These are phyloP conservation scores for Drosophila malerkotliana DNA, from an alignment of 1,140 invertebrate genomes.

Conservation along the genomic window DNA sequence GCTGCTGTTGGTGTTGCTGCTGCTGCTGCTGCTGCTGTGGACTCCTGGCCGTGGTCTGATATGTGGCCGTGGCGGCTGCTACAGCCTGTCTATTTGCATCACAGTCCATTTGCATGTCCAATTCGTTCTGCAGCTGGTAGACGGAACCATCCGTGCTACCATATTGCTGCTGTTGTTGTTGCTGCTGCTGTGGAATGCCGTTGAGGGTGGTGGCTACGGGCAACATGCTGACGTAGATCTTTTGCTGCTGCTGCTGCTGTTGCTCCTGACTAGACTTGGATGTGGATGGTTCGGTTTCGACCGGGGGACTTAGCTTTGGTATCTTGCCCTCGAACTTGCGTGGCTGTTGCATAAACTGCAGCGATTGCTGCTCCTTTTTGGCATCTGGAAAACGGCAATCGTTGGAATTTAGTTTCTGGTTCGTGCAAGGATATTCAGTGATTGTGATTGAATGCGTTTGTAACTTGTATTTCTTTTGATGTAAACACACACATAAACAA, in stretches of 20 bases:
- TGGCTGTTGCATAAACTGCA: slow-evolving; percentile 77
- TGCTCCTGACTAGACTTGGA: slow-evolving; percentile 64
- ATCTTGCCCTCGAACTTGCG: slow-evolving; percentile 83
- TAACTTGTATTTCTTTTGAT: slow-evolving; percentile 35
- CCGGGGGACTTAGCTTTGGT: slow-evolving; percentile 82
- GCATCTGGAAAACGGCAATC: slow-evolving; percentile 70
- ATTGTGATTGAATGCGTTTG: slow-evolving; percentile 23
- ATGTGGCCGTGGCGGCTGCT: slow-evolving; percentile 60
- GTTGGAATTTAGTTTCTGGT: slow-evolving; percentile 43
- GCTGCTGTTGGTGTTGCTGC: slow-evolving; percentile 51
- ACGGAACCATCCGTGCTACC: slow-evolving; percentile 72
- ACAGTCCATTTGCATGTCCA: slow-evolving; percentile 31
- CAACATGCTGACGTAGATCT: slow-evolving; percentile 71
- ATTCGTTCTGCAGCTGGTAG: slow-evolving; percentile 77
- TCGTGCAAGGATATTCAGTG: slow-evolving; percentile 3
- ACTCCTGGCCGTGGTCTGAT: slow-evolving; percentile 68
- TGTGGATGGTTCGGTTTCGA: slow-evolving; percentile 81
- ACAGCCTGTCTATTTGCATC: slow-evolving; percentile 73
- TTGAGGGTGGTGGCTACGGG: slow-evolving; percentile 77
- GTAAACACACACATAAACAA: slow-evolving; percentile 44
- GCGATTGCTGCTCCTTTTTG: slow-evolving; percentile 67
- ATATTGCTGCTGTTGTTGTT: slow-evolving; percentile 23
- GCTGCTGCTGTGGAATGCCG: slow-evolving; percentile 77
- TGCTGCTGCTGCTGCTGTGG: slow-evolving; percentile 58
- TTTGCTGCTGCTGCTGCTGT: slow-evolving; percentile 46